Evolutionary conservation across 2,113 vertebrate species (phyloP), one percentile per base, ranked within the genome.

Genomic region (Anoplopoma fimbria): DNA sequence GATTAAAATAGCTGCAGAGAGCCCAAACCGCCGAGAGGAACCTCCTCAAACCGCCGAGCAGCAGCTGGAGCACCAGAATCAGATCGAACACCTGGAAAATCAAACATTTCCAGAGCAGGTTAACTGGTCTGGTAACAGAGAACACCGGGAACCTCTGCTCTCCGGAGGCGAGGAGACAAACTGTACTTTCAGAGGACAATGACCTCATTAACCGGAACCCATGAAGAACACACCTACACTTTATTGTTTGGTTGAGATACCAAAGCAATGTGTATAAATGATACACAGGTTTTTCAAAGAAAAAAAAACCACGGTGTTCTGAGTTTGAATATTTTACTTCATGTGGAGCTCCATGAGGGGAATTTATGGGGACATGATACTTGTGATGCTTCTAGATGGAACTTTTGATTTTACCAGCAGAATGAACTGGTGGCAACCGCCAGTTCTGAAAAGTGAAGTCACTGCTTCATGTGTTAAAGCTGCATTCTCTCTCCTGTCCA

Each of bases 181-280:
- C 23, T 67, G 78, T 82, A 23, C 88, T 75, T 34, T 60, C 69
- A 53, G 77, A 57, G 65, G 81, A 83, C 73, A 68, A 63, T 83
- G 70, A 83, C 82, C 79, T 90, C 79, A 64, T 90, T 85, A 80
- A 77, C n/a, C n/a, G n/a, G n/a, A n/a, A n/a, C n/a, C n/a, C n/a
- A n/a, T n/a, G n/a, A n/a, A n/a, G n/a, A n/a, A n/a, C n/a, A n/a
- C n/a, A n/a, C n/a, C n/a, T n/a, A n/a, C n/a, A n/a, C n/a, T n/a
- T n/a, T n/a, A n/a, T n/a, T n/a, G n/a, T n/a, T n/a, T n/a, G n/a
- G n/a, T n/a, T n/a, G n/a, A n/a, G n/a, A n/a, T n/a, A n/a, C n/a
- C n/a, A n/a, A n/a, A n/a, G 31, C 74, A 63, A 51, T 5, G 65
- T 67, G 17, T 14, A 7, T 8, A 63, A 13, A 15, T 53, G 49